These are phyloP conservation scores for Ips nitidus DNA, from an alignment of 1,140 invertebrate genomes.

Conservation along the genomic window DNA sequence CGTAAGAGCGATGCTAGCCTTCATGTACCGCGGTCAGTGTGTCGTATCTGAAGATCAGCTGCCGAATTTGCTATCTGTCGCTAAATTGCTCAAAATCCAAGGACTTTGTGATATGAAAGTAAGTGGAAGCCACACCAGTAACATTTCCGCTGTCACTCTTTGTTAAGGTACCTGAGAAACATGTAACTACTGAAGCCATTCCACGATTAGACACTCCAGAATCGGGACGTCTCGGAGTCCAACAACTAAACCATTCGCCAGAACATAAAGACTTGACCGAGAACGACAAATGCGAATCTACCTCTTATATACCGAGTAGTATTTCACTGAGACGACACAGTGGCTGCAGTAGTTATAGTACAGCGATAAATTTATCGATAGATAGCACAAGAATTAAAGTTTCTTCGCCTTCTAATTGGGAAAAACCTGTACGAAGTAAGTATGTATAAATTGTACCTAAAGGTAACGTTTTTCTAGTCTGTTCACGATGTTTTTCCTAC, in stretches of 20 bases:
- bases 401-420: slow-evolving; percentile 28
- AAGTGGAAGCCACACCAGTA: slow-evolving; percentile 42
- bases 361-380: slow-evolving; percentile 34
- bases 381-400: slow-evolving; percentile 25
- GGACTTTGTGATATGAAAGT: slow-evolving; percentile 82
- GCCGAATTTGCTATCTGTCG: slow-evolving; percentile 76
- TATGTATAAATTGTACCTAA: neutral
- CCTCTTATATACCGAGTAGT: slow-evolving; percentile 18
- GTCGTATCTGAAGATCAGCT: slow-evolving; percentile 83
- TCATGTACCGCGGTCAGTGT: slow-evolving; percentile 92
- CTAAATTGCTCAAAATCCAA: slow-evolving; percentile 81
- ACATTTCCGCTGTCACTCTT: neutral
- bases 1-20: slow-evolving; percentile 79
- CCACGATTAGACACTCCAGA: slow-evolving; percentile 14
- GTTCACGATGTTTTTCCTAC: too few relatives aligned
- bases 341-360: slow-evolving; percentile 16
- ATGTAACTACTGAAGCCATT: slow-evolving; percentile 26
- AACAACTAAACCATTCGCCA: slow-evolving; percentile 2
- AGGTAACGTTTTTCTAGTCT: too few relatives aligned
- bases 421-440: slow-evolving; percentile 31
- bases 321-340: slow-evolving; percentile 26
- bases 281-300: slow-evolving; percentile 20
- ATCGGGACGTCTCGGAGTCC: slow-evolving; percentile 5
- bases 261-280: slow-evolving; percentile 13
- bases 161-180: slow-evolving; percentile 35